Evolutionary conservation across 2,888 invertebrate genomes (phyloP).

Genomic region (Plagodis pulveraria): DNA sequence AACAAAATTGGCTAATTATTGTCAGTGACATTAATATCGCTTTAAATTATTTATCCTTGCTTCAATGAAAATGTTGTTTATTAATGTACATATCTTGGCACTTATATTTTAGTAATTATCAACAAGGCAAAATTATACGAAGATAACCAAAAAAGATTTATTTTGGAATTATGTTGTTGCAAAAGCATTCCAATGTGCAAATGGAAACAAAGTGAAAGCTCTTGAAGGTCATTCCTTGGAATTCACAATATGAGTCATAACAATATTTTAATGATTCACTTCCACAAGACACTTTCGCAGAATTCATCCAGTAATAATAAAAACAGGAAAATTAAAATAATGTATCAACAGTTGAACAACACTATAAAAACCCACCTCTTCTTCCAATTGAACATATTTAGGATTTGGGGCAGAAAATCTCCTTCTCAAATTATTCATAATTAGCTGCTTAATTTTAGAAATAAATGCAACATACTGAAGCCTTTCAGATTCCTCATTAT

Average conservation of each 20-base stretch:
- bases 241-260: conserved; percentile 16
- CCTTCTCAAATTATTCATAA: conserved; percentile 53
- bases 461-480: conserved; percentile 37
- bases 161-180: too few relatives aligned
- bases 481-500: conserved; percentile 33
- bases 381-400: conserved; percentile 54
- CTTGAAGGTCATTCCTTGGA: background rate
- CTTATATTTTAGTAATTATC: too few relatives aligned
- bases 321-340: conserved; percentile 31
- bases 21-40: too few relatives aligned
- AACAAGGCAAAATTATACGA: too few relatives aligned
- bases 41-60: too few relatives aligned
- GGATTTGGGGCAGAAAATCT: conserved; percentile 57
- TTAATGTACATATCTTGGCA: too few relatives aligned
- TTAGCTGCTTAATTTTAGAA: conserved; percentile 31
- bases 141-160: too few relatives aligned
- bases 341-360: conserved; percentile 11
- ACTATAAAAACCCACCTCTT: conserved; percentile 46
- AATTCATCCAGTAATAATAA: conserved; percentile 12
- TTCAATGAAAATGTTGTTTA: too few relatives aligned
- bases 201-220: conserved; percentile 3
- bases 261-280: conserved; percentile 25
- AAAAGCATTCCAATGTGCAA: background rate
- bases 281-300: conserved; percentile 30
- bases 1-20: too few relatives aligned